Evolutionary conservation across 2,113 vertebrate genomes (phyloP), one percentile per base, ranked within the genome.

Genomic region (Delphinus delphis): DNA sequence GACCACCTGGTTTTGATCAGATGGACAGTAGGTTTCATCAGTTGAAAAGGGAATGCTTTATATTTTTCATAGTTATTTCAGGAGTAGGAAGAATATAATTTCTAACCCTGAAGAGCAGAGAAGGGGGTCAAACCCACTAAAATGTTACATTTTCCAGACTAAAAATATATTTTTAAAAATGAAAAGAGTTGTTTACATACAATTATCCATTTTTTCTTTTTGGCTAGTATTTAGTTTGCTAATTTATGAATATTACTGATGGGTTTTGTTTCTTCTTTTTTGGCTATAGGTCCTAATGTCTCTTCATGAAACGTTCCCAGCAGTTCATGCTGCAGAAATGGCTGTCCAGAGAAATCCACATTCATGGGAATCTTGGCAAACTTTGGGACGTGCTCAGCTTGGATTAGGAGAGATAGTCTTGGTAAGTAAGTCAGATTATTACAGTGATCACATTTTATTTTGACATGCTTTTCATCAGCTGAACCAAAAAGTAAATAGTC

Each of bases 331-430:
- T 21, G 99, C 99, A 62, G 99, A 99, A 98, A 99, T 98, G 99
- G 99, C 99, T 20, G 99, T 99, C 67, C 99, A 99, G 97, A 98
- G 99, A 94, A 99, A 99, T 79, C 99, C 99, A 31, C 98, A 98
- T 67, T 99, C 99, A 97, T 99, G 99, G 99, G 99, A 99, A 96
- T 99, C 99, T 62, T 99, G 99, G 99, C 99, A 99, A 97, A 99
- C 99, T 60, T 96, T 99, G 97, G 99, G 99, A 80, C 99, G 99
- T 17, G 99, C 99, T 20, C 99, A 99, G 97, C 99, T 99, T 96
- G 99, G 99, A 96, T 98, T 99, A 89, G 99, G 99, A 88, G 99
- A 99, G 98, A 99, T 99, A 96, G 98, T 99, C 25, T 97, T 99
- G 99, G 99, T 99, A 98, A 93, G 96, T 76, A 97, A 97, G 74